phyloP scores from a whole-genome alignment of 2,888 invertebrate species.

The Drosophila cognata region DNA sequence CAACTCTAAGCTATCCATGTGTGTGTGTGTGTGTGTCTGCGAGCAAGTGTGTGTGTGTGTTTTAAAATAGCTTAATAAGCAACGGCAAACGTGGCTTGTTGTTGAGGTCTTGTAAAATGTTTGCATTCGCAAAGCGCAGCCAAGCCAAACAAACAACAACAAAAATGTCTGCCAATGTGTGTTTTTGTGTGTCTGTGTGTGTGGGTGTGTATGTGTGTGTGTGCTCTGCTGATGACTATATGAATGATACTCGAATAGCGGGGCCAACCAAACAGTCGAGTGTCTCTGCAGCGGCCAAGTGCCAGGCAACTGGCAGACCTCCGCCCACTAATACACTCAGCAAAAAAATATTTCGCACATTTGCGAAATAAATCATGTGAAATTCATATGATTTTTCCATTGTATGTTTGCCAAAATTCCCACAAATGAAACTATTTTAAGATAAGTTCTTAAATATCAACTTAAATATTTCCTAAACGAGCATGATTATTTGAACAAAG shows the following conservation, averaged over 20 bases:
- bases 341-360: background rate
- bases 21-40: slow-evolving; percentile 25
- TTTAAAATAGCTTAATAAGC: slow-evolving; percentile 74
- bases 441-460: background rate
- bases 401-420: background rate
- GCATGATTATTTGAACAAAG: background rate
- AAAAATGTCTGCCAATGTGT: slow-evolving; percentile 24
- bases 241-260: slow-evolving; percentile 58
- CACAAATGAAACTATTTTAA: background rate
- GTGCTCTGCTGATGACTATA: slow-evolving; percentile 49
- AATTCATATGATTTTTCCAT: background rate
- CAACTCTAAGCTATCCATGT: slow-evolving; percentile 34
- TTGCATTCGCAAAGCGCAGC: slow-evolving; percentile 63
- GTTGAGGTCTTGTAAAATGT: slow-evolving; percentile 44
- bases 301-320: slow-evolving; percentile 30
- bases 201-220: slow-evolving; percentile 2
- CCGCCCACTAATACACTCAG: background rate
- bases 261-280: slow-evolving; percentile 44
- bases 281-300: slow-evolving; percentile 24
- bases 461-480: background rate
- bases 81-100: slow-evolving; percentile 30
- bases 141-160: slow-evolving; percentile 51
- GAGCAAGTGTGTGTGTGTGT: slow-evolving; percentile 39
- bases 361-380: background rate
- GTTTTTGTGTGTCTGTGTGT: background rate